These are phyloP conservation scores for Tachysurus fulvidraco DNA, from an alignment of 2,113 vertebrate species.

Conservation along the genomic window DNA sequence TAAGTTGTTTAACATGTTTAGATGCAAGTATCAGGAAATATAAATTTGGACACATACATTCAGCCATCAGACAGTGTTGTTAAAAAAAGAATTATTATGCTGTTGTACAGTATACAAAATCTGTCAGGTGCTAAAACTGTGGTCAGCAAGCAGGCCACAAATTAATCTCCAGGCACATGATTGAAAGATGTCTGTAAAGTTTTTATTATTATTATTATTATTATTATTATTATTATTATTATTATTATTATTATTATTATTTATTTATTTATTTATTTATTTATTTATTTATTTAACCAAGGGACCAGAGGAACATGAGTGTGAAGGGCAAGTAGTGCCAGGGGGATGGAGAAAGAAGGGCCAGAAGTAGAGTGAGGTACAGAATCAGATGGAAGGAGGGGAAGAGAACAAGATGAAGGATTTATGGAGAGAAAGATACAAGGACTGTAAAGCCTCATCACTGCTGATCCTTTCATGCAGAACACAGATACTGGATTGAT, in stretches of 20 bases:
- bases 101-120: not conserved
- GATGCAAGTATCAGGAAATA: not conserved
- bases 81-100: not conserved
- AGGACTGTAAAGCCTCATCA: constrained; percentile 22
- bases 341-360: not conserved
- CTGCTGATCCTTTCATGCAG: constrained; percentile 54
- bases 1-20: not conserved
- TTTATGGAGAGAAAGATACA: constrained; percentile 18
- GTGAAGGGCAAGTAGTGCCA: not conserved
- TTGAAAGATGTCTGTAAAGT: not conserved
- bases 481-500: constrained; percentile 56
- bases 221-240: too few species aligned
- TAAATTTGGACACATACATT: not conserved
- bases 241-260: too few species aligned
- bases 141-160: not conserved
- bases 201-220: not conserved
- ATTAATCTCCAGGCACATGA: not conserved
- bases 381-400: not conserved
- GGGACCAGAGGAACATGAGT: not conserved
- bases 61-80: not conserved
- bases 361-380: not conserved
- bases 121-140: not conserved
- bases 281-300: not conserved
- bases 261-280: too few species aligned
- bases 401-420: not conserved